phyloP scores from a whole-genome alignment of 2,113 vertebrate species.

The Typhlomys cinereus region DNA sequence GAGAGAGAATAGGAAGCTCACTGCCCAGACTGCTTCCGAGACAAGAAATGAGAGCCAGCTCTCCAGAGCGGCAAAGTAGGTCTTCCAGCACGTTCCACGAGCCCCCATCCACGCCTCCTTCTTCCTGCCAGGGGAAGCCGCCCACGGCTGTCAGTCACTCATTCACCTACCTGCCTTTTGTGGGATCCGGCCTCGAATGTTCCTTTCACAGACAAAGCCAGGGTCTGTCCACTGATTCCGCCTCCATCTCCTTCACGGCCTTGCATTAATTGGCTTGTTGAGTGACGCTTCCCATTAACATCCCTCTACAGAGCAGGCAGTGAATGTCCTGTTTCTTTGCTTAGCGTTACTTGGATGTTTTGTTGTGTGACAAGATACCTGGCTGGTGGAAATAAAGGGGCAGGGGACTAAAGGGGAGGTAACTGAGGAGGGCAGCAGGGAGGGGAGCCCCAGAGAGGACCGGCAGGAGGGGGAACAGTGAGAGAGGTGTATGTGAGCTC shows the following conservation, averaged over 20 bases:
- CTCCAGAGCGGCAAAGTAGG: background rate
- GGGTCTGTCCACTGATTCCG: background rate
- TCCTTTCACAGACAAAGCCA: background rate
- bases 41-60: conserved; percentile 48
- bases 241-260: background rate
- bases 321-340: background rate
- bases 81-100: background rate
- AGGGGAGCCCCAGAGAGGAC: too few relatives aligned
- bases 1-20: conserved; percentile 37
- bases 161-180: background rate
- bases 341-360: background rate
- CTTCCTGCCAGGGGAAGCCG: background rate
- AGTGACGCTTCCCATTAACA: too few relatives aligned
- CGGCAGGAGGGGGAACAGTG: too few relatives aligned
- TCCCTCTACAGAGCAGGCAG: fast-evolving
- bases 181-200: background rate
- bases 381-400: too few relatives aligned
- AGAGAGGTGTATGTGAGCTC: background rate
- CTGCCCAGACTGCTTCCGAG: conserved; percentile 53
- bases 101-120: background rate
- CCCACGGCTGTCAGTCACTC: background rate
- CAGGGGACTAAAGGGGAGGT: too few relatives aligned
- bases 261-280: too few relatives aligned
- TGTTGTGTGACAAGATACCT: background rate
- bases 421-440: background rate